phyloP scores from a whole-genome alignment of 2,113 vertebrate genomes.

The Aramus guarauna region DNA sequence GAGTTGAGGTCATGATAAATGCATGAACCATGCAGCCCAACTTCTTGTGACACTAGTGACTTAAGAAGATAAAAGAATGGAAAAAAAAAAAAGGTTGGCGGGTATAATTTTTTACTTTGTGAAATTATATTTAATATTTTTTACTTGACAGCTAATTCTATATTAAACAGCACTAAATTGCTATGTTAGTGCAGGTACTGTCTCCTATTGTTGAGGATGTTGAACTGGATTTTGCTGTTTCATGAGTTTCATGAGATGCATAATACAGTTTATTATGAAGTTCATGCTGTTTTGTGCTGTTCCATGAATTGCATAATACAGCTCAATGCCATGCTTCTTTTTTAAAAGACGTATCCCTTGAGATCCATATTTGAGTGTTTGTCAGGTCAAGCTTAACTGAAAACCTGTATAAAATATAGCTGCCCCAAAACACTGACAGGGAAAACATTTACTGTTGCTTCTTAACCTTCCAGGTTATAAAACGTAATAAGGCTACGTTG shows the following conservation, averaged over 20 bases:
- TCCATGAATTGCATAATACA: neutral
- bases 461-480: neutral
- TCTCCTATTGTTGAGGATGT: neutral
- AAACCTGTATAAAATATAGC: neutral
- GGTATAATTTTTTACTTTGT: neutral
- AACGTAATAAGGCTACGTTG: neutral
- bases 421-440: neutral
- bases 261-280: neutral
- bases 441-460: neutral
- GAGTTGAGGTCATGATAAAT: neutral
- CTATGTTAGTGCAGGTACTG: neutral
- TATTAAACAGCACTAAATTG: neutral
- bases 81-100: neutral
- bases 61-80: neutral
- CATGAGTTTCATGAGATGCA: neutral
- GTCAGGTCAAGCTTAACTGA: neutral
- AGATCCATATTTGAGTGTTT: neutral
- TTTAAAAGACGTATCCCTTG: neutral
- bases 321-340: neutral
- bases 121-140: neutral
- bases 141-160: neutral
- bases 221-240: neutral
- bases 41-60: neutral
- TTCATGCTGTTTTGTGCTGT: neutral
- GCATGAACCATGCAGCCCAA: neutral